Conservation (phyloP, 2,888 invertebrate species). For the Phortica magna region DNA sequence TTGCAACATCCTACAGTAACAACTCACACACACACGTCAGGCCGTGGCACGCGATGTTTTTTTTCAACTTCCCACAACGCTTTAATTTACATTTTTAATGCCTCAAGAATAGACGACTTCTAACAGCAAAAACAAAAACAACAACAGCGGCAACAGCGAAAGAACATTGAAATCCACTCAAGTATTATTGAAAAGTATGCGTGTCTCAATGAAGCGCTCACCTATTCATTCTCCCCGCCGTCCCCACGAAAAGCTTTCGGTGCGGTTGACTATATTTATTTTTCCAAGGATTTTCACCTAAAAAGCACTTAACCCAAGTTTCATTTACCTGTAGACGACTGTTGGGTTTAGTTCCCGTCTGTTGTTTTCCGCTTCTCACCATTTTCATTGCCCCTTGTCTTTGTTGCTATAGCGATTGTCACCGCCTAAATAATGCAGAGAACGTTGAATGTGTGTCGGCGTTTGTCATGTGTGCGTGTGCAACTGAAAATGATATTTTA, state of each 20-base stretch:
- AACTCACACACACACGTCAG: not conserved
- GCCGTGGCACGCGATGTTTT: not conserved
- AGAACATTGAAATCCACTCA: conserved; percentile 36
- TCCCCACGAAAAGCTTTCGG: not conserved
- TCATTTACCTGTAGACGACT: conserved; percentile 5
- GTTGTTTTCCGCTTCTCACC: not conserved
- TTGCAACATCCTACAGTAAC: not conserved
- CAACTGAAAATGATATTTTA: conserved; percentile 44
- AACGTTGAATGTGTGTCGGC: conserved; percentile 44
- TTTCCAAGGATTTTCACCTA: conserved; percentile 51
- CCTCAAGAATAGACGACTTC: conserved; percentile 39
- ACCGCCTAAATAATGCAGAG: conserved; percentile 61
- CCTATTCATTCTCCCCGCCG: not conserved
- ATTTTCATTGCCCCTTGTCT: not conserved
- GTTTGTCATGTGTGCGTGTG: conserved; percentile 10
- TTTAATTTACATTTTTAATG: conserved; percentile 50
- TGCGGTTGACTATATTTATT: conserved; percentile 31
- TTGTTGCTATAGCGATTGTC: conserved; percentile 56
- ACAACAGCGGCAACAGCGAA: conserved; percentile 6
- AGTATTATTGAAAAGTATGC: conserved; percentile 25
- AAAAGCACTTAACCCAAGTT: conserved; percentile 54
- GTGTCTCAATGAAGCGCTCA: conserved; percentile 7
- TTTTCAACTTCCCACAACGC: conserved; percentile 36
- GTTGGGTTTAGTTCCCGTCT: not conserved
- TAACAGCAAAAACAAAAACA: not conserved